Evolutionary conservation across 2,888 invertebrate species (phyloP), one percentile per base, ranked within the genome.

Genomic region (Leptinotarsa haldemani): DNA sequence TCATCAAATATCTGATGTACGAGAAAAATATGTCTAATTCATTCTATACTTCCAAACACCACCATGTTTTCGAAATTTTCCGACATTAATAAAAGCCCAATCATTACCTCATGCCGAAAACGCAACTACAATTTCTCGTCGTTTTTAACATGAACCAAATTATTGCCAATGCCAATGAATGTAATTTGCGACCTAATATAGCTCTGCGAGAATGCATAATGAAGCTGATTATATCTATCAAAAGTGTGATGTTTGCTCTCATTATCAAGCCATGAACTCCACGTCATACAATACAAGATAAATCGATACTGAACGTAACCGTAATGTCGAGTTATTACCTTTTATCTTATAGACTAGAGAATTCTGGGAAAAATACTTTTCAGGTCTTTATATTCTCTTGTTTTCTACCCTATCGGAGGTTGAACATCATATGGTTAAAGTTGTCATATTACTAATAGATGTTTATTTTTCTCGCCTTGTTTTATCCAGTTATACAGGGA

Each of bases 231-330:
- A 22, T 46, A 65, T 22, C 20, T 9, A 65, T 65, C 46, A 47
- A 48, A 64, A 64, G 16, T 46, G 18, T 20, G 22, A 65, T 65
- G 47, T 40, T 47, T 48, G 25, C 25, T 46, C 47, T 48, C 65
- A 47, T 65, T 65, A 65, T 30, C 56, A 56, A 16, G 20, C 16
- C 22, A 30, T 66, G 65, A 66, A 66, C 46, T 40, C 65, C 65
- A 66, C 65, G 65, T 66, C 65, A 66, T 66, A 7, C 52, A 22
- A 52, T 50, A 66, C 22, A n/a, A 25, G 13, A 56, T 18, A 56
- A 56, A 56, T 56, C 56, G 56, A 56, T 56, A 56, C 4, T 18
- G 56, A 56, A 56, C 13, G 22, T 22, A 22, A 56, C 22, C 13
- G 22, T 4, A 22, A 25, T 20, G 22, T 56, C 56, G 22, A 4